phyloP scores from a whole-genome alignment of 2,113 vertebrate species.

The Melanocharis versteri region DNA sequence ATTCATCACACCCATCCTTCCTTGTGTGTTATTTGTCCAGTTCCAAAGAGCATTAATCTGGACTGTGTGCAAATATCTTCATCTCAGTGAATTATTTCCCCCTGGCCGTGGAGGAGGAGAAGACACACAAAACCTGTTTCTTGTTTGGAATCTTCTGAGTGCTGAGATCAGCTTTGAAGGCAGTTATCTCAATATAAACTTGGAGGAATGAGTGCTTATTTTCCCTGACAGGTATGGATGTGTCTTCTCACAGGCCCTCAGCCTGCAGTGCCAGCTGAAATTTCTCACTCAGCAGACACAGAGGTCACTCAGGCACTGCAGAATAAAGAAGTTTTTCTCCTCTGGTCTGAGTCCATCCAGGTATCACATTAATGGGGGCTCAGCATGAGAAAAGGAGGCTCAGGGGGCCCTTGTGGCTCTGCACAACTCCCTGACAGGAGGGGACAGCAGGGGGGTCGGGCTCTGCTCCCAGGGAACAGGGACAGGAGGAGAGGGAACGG shows the following conservation, averaged over 20 bases:
- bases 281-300: neutral
- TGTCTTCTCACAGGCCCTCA: neutral
- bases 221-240: neutral
- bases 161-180: neutral
- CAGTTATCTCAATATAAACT: neutral
- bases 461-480: neutral
- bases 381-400: neutral
- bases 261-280: neutral
- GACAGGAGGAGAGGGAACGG: rapidly evolving
- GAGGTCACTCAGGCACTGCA: neutral
- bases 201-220: neutral
- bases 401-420: neutral
- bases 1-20: neutral
- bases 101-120: neutral
- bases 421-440: neutral
- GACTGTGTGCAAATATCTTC: neutral
- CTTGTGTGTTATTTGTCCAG: neutral
- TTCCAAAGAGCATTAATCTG: neutral
- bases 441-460: rapidly evolving
- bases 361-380: neutral
- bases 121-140: neutral
- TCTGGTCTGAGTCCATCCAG: neutral
- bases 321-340: neutral
- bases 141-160: neutral
- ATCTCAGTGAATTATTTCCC: neutral